These are phyloP conservation scores for Nemapogon koenigi DNA, from an alignment of 2,888 invertebrate species.

Conservation along the genomic window DNA sequence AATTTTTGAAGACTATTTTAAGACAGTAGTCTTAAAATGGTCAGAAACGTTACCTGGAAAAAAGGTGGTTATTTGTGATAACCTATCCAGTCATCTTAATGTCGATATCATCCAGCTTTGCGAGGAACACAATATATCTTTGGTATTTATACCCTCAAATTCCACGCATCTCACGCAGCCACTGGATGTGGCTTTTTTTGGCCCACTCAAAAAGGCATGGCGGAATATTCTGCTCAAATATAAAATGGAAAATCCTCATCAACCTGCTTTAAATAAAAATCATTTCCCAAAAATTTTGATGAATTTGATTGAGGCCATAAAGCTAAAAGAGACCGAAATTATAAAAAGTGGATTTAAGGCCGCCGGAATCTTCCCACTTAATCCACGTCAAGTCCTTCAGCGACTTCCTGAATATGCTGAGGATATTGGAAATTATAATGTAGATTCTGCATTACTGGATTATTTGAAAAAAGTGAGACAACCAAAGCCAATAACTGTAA, in stretches of 20 bases:
- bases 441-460: background rate
- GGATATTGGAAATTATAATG: background rate
- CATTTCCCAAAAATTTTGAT: conserved; percentile 17
- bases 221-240: conserved; percentile 16
- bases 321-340: conserved; percentile 6
- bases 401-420: background rate
- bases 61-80: conserved; percentile 18
- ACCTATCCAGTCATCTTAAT: conserved; percentile 18
- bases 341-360: conserved; percentile 17
- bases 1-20: conserved; percentile 11
- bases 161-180: too few relatives aligned
- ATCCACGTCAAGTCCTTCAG: background rate
- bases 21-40: conserved; percentile 13
- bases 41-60: conserved; percentile 11
- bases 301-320: conserved; percentile 11
- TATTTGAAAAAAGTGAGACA: background rate
- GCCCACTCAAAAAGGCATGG: conserved; percentile 18
- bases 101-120: conserved; percentile 13
- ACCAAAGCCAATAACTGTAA: background rate
- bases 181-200: conserved; percentile 19
- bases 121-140: conserved; percentile 1
- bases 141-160: conserved; percentile 17
- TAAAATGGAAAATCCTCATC: conserved; percentile 16
- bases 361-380: conserved; percentile 11
- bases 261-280: conserved; percentile 17